Base-by-base conservation (phyloP, 2,113 vertebrate genomes). In the Porphyrio hochstetteri region DNA sequence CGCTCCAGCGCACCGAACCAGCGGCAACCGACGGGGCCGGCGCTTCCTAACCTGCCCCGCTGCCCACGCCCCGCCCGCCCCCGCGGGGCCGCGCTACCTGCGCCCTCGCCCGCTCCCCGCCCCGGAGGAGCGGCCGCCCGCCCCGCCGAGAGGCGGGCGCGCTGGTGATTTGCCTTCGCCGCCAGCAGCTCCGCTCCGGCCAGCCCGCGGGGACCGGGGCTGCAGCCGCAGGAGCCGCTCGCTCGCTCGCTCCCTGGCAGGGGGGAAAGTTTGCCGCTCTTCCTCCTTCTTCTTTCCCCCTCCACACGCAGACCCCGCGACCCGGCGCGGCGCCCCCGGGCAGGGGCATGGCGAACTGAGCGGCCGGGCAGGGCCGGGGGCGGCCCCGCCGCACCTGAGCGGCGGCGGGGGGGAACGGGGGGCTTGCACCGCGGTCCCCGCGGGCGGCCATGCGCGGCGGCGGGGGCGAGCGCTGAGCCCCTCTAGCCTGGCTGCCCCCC, bases 61-160 rank as follows among this genome's bases (percentile, higher is more conserved):
- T 4, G 9, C 24, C 50, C 50, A 13, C 44, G 19, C 24, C 50
- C 33, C 44, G 6, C 31, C 59, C 63, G 16, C 28, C 82, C 65
- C 69, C 72, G 33, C 65, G 84, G 84, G 88, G 88, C 85, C 40
- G 86, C 78, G 67, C 94, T 95, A 89, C 94, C 94, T 92, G 94
- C 76, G 53, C 72, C n/a, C 71, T 50, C 40, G 20, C 57, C 60
- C 64, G 56, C 79, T 61, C 91, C 74, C 91, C 87, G 93, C 86
- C 90, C 93, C 67, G 82, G 65, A 88, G 86, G 86, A 86, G 90
- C 70, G 85, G 69, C 85, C 57, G 64, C 85, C 93, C 93, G 76
- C 93, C 93, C 90, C 71, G 55, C 40, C 20, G 71, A 82, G 93
- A 90, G 93, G 86, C 90, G 90, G 93, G 86, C 60, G 67, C 86